Percentiles rank a stretch among this genome's conserved stretches.
Conservation (phyloP, 2,797 vertebrate genomes). For the Strix occidentalis region DNA sequence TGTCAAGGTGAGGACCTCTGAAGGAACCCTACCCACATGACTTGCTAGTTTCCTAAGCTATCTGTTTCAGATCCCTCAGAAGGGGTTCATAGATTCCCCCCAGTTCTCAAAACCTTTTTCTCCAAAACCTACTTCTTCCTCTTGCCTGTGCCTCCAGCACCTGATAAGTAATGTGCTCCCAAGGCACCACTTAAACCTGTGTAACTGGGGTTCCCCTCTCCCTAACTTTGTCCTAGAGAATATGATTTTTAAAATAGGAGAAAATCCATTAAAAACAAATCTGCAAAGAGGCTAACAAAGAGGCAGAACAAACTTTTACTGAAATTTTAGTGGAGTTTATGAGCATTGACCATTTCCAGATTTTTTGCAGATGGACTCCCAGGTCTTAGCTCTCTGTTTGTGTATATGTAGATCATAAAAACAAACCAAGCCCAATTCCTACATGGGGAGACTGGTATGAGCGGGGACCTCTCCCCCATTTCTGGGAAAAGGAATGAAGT, state of each 20-base stretch:
- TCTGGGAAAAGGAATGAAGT: conserved; percentile 51
- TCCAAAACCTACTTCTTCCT: background rate
- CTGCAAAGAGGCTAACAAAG: background rate
- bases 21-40: background rate
- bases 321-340: background rate
- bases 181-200: background rate
- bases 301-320: background rate
- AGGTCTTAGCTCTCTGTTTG: background rate
- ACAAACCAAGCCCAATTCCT: conserved; percentile 53
- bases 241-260: background rate
- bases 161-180: background rate
- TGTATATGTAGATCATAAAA: background rate
- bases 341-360: background rate
- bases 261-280: background rate
- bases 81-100: background rate
- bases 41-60: background rate
- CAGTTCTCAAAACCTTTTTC: background rate
- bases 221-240: background rate
- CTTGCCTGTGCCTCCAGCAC: background rate
- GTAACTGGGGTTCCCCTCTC: background rate
- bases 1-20: background rate
- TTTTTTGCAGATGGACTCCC: background rate
- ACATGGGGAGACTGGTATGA: background rate
- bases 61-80: background rate
- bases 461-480: conserved; percentile 39